Conservation (phyloP, 2,888 invertebrate genomes). For the Ferdinandea cuprea region DNA sequence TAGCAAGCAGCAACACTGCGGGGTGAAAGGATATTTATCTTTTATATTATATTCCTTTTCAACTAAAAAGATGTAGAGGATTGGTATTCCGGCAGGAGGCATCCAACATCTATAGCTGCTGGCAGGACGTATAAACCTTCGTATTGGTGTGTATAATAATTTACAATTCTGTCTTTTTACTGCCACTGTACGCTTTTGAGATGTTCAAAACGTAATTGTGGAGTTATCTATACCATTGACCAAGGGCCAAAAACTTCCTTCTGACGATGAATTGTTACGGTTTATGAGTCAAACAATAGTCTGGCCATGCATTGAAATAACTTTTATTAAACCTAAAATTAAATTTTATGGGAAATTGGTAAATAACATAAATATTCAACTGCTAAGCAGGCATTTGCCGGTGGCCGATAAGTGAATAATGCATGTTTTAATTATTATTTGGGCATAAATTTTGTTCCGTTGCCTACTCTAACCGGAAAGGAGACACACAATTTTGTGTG, state of each 20-base stretch:
- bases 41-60: slow-evolving; percentile 43
- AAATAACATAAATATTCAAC: slow-evolving; percentile 57
- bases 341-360: slow-evolving; percentile 57
- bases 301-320: not conserved
- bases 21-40: slow-evolving; percentile 45
- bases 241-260: slow-evolving; percentile 8
- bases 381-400: slow-evolving; percentile 33
- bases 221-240: slow-evolving; percentile 38
- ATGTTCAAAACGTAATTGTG: slow-evolving; percentile 45
- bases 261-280: slow-evolving; percentile 29
- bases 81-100: not conserved
- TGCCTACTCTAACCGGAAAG: slow-evolving; percentile 76
- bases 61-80: not conserved
- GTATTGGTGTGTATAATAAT: slow-evolving; percentile 46
- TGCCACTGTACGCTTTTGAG: slow-evolving; percentile 14
- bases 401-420: not conserved
- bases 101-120: not conserved
- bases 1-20: slow-evolving; percentile 39
- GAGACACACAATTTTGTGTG: too few relatives aligned
- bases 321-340: slow-evolving; percentile 37
- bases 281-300: slow-evolving; percentile 40
- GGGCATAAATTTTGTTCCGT: slow-evolving; percentile 58
- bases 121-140: not conserved
- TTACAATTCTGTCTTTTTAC: slow-evolving; percentile 44
- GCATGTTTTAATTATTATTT: too few relatives aligned